Evolutionary conservation across 2,888 invertebrate species (phyloP), one percentile per base, ranked within the genome.

Genomic region (Epirrhoe tristata): DNA sequence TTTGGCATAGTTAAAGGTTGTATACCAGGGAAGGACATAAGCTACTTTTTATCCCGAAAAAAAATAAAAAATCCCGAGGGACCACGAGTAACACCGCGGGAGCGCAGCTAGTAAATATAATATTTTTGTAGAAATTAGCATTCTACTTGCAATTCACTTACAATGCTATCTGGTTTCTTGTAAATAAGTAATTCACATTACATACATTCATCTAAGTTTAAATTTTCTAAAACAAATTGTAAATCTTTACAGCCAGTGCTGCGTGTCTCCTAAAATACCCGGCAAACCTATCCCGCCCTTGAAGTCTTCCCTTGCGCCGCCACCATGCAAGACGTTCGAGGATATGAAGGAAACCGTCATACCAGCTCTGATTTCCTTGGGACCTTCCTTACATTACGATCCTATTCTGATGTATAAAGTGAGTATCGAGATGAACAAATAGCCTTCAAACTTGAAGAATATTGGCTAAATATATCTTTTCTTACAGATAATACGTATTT

Each of bases 381-480:
- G 99, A 1, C 97, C 99, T 0, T 96, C 98, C 56, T 93, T 99
- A 63, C 96, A 98, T 79, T 95, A 95, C 77, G 98, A 99, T 91
- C 96, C 98, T 0, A 95, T 98, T 70, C 93, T 99, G 14, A 96
- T 99, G 95, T 97, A 98, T 86, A 99, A 99, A 85, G 94, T 93
- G 80, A 85, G 88, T 80, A 60, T 24, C 51, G 10, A 5, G 1
- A 34, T 7, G 7, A 4, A 34, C 7, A 34, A 0, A 7, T 4
- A 5, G 1, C 0, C 6, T 34, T 6, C 7, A 34, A 5, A 34
- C 6, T 34, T 34, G 7, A 7, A 7, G 0, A 34, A 5, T 34
- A 7, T 34, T 7, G 7, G 5, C 34, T 34, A 43, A 10, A 59
- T 50, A 5, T 10, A 36, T 0, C 4, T 43, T 59, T 68, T 67